Evolutionary conservation across 2,113 vertebrate genomes (phyloP).

Genomic region (Misgurnus anguillicaudatus): DNA sequence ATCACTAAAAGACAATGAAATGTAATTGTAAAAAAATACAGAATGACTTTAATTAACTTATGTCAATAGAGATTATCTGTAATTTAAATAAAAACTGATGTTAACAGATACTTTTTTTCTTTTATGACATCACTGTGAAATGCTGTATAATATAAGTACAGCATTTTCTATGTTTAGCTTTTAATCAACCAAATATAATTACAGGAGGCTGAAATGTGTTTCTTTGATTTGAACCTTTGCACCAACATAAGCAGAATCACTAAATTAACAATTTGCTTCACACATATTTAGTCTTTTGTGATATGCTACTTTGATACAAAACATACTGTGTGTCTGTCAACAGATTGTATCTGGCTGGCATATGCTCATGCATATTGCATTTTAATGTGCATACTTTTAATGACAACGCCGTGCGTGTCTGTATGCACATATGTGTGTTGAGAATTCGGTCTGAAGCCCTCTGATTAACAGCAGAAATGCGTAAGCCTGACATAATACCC

Average conservation of each 20-base stretch:
- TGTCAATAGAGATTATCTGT: not conserved
- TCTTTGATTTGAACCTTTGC: no score
- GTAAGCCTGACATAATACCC: constrained; percentile 39
- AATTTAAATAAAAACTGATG: not conserved
- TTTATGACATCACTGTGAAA: no score
- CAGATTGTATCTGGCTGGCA: not conserved
- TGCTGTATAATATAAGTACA: not conserved
- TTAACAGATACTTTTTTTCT: not conserved
- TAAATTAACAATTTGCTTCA: not conserved
- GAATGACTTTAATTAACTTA: not conserved
- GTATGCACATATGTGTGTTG: constrained; percentile 22
- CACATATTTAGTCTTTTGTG: not conserved
- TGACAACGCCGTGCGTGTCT: not conserved
- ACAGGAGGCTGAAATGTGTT: not conserved
- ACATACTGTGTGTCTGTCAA: not conserved
- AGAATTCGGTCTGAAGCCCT: constrained; percentile 5
- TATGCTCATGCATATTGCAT: constrained; percentile 10
- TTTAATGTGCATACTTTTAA: constrained; percentile 9
- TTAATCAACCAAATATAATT: not conserved
- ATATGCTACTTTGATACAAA: not conserved
- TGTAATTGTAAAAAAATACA: not conserved
- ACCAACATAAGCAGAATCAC: no score
- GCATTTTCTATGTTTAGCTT: not conserved
- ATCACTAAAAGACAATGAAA: not conserved
- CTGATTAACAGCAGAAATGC: constrained; percentile 37